A percentile compares a stretch with the other conserved stretches of the same genome.
These are phyloP conservation scores for Crotalus viridis DNA, from an alignment of 2,113 vertebrate species.

Conservation along the genomic window DNA sequence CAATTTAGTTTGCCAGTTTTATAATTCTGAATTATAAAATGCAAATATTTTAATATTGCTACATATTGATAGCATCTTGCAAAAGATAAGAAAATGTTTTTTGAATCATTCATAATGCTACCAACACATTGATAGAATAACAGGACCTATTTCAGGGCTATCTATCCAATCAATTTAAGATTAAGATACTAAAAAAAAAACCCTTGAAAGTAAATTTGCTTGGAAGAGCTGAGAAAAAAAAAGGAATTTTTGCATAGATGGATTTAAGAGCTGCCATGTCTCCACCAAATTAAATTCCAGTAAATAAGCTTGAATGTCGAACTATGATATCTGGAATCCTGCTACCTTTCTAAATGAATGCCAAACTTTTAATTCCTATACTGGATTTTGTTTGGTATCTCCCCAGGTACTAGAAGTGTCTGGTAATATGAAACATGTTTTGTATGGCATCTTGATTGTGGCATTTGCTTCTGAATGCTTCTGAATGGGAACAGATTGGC, in stretches of 20 bases:
- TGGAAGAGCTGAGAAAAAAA: neutral
- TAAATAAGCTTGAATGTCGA: neutral
- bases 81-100: neutral
- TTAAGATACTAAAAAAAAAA: neutral
- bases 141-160: neutral
- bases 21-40: neutral
- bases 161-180: neutral
- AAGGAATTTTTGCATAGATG: neutral
- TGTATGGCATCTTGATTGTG: neutral
- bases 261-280: neutral
- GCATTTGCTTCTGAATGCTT: neutral
- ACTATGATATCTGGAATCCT: neutral
- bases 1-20: neutral
- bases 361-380: neutral
- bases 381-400: neutral
- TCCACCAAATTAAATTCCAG: neutral
- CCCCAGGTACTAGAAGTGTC: neutral
- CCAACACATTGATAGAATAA: neutral
- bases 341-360: neutral
- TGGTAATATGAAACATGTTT: neutral
- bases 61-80: neutral
- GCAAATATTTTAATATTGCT: neutral
- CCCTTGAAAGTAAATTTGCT: neutral
- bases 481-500: neutral
- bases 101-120: neutral